These are phyloP conservation scores for Pipistrellus pygmaeus DNA, from an alignment of 2,797 vertebrate species.

Conservation along the genomic window DNA sequence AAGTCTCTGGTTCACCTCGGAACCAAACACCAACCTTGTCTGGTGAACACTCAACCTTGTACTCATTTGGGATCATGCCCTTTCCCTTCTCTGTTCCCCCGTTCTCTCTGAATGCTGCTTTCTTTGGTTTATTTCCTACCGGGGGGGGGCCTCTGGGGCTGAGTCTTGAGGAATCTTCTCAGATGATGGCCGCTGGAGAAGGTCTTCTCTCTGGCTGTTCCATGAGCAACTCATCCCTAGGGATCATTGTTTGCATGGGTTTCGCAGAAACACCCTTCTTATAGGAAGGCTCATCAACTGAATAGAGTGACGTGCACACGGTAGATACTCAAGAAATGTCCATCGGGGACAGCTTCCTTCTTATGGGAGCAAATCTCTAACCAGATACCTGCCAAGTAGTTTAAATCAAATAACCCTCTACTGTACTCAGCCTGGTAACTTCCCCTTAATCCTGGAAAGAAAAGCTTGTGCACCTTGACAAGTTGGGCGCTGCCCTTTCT, in stretches of 20 bases:
- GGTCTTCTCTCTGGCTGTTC: slow-evolving; percentile 51
- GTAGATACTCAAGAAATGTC: slow-evolving; percentile 52
- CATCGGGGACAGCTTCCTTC: not conserved
- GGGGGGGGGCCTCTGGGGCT: slow-evolving; percentile 52
- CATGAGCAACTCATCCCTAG: slow-evolving; percentile 38
- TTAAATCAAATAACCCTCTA: not conserved
- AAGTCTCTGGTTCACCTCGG: slow-evolving; percentile 56
- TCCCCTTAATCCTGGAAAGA: slow-evolving; percentile 48
- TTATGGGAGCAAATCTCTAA: slow-evolving; percentile 18
- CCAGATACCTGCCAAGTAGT: slow-evolving; percentile 36
- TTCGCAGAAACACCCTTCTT: slow-evolving; percentile 57
- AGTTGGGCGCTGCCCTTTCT: slow-evolving; percentile 35
- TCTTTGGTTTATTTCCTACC: slow-evolving; percentile 64
- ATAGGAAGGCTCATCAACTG: slow-evolving; percentile 42
- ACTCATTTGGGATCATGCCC: slow-evolving; percentile 56
- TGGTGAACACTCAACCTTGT: slow-evolving; percentile 56
- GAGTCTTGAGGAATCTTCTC: slow-evolving; percentile 58
- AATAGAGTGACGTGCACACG: slow-evolving; percentile 40
- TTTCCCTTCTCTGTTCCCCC: slow-evolving; percentile 60
- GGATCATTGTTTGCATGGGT: slow-evolving; percentile 25
- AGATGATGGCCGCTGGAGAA: slow-evolving; percentile 7
- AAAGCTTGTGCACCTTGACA: slow-evolving; percentile 34
- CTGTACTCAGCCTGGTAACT: slow-evolving; percentile 26
- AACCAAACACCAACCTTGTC: slow-evolving; percentile 54
- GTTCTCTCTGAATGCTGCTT: slow-evolving; percentile 78